Base-by-base conservation (phyloP, 2,797 vertebrate genomes). In the Vultur gryphus region DNA sequence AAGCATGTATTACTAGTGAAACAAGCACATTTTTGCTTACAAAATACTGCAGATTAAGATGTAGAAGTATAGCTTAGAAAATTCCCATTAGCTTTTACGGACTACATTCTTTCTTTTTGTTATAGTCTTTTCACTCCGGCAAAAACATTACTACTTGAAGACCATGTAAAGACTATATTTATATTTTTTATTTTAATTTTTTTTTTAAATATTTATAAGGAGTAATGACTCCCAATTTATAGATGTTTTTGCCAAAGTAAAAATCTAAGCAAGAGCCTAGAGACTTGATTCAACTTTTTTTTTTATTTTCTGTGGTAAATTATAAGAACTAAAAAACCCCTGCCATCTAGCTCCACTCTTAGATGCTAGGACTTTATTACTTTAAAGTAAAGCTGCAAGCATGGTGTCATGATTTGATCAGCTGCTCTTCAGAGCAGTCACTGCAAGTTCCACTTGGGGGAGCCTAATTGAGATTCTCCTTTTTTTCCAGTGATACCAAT, bases 381-480 rank as follows among this genome's bases (percentile, higher is more conserved):
- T 65, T 64, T 77, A 57, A 93, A 87, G 71, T 71, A 92, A 94
- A 90, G 55, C 65, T 90, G 51, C 66, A 90, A 93, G 62, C 35
- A 62, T 16, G 8, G 35, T 84, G 84, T 66, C 70, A 71, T 54
- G 52, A 90, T 71, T 58, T 88, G 66, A 64, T 37, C 79, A 93
- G 85, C 26, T 84, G 23, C 41, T 94, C 44, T 84, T 88, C 69
- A 61, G 75, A 93, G 88, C 82, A 76, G 61, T 62, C 58, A 33
- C 62, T 66, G 54, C 35, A 72, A 71, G 69, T 95, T 96, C 77
- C 59, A 92, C 51, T 82, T 49, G 9, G 54, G 11, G 66, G 18
- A 88, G 21, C 59, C 59, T 97, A 93, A 94, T 43, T 65, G 81
- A 92, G 79, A 94, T 84, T 87, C 59, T 89, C 33, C 17, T 62